phyloP scores from a whole-genome alignment of 2,888 invertebrate genomes.

The Muschampia plurimacula region DNA sequence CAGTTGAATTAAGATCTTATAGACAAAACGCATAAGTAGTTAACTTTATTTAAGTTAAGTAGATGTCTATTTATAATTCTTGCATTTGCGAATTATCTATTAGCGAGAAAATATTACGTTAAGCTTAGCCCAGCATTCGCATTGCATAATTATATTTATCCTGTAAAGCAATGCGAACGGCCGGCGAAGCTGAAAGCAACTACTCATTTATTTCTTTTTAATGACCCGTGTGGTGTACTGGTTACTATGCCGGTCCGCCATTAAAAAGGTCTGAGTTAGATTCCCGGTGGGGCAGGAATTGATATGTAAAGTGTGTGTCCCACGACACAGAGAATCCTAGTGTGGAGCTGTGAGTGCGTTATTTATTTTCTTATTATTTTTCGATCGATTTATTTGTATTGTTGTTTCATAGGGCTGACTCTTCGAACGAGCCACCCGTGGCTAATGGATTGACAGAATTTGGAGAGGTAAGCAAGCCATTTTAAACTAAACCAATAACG shows the following conservation, averaged over 20 bases:
- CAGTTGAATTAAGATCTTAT: too few relatives aligned
- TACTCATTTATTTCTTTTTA: constrained; percentile 38
- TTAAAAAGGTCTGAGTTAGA: too few relatives aligned
- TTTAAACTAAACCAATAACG: constrained; percentile 5
- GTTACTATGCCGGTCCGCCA: too few relatives aligned
- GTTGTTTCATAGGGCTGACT: constrained; percentile 80
- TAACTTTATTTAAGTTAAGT: too few relatives aligned
- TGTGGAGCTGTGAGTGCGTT: too few relatives aligned
- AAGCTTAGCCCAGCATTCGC: background rate
- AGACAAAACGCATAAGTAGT: too few relatives aligned
- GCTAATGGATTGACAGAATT: constrained; percentile 81
- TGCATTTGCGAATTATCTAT: constrained; percentile 4
- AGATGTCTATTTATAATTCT: background rate
- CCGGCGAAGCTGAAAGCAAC: constrained; percentile 27
- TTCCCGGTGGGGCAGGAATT: too few relatives aligned
- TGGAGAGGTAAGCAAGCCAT: constrained; percentile 74
- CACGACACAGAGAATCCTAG: too few relatives aligned
- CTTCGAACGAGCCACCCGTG: constrained; percentile 78
- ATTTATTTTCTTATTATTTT: constrained; percentile 31
- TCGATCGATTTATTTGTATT: constrained; percentile 68
- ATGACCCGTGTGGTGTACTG: too few relatives aligned
- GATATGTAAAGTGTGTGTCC: too few relatives aligned
- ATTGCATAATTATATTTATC: background rate
- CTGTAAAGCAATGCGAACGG: constrained; percentile 48
- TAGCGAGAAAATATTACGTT: background rate